These are phyloP conservation scores for Crotophaga sulcirostris DNA, from an alignment of 2,113 vertebrate genomes.

Conservation along the genomic window DNA sequence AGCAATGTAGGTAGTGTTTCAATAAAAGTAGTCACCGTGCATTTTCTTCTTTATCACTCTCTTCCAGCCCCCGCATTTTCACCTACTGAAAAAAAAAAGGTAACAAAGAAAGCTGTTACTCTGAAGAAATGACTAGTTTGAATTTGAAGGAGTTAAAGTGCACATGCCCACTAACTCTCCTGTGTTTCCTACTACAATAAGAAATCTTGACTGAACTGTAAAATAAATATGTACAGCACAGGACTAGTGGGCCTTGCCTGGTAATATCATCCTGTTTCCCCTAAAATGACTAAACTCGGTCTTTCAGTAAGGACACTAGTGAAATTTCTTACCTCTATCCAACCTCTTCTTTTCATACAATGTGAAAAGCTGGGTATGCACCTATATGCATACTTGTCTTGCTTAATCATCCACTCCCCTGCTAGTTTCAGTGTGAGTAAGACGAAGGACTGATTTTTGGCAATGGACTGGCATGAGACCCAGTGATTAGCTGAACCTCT, in stretches of 20 bases:
- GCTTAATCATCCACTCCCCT: neutral
- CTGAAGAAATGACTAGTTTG: neutral
- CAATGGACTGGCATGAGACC: neutral
- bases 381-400: fast-evolving
- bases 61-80: neutral
- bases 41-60: neutral
- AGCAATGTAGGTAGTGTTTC: neutral
- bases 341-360: neutral
- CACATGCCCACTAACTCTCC: fast-evolving
- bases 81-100: neutral
- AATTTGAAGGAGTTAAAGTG: neutral
- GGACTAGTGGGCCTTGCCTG: neutral
- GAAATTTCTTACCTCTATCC: neutral
- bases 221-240: neutral
- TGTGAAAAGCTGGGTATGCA: neutral
- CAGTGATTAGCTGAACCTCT: neutral
- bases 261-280: neutral
- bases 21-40: neutral
- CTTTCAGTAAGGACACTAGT: neutral
- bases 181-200: neutral
- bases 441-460: neutral
- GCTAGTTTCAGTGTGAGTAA: neutral
- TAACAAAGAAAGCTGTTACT: neutral
- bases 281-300: neutral
- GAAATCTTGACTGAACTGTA: neutral